Evolutionary conservation across 2,797 vertebrate genomes (phyloP).

Genomic region (Graptemys geographica): DNA sequence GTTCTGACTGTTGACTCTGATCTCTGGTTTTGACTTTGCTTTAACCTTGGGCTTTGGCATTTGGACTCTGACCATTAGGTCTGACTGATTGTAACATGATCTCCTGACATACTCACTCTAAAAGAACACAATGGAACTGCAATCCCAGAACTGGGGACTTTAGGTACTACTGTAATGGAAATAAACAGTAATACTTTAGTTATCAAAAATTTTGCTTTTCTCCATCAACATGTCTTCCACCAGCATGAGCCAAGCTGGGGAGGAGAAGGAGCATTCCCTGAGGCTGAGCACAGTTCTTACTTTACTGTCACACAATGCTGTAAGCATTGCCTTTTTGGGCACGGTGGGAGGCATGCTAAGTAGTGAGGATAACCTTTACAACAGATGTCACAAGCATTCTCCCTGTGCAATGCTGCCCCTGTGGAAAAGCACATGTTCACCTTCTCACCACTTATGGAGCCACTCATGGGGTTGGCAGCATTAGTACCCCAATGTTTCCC

Average conservation of each 20-base stretch:
- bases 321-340: fast-evolving
- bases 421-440: neutral
- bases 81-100: no score
- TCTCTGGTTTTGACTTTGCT: no score
- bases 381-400: no score
- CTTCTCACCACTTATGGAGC: neutral
- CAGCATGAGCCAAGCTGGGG: neutral
- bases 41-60: no score
- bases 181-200: neutral
- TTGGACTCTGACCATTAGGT: no score
- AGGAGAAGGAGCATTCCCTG: neutral
- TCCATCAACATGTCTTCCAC: neutral
- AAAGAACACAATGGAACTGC: neutral
- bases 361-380: neutral
- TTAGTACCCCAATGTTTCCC: neutral
- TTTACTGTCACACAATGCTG: no score
- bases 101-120: no score
- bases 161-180: neutral
- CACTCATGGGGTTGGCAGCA: neutral
- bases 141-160: neutral
- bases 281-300: neutral
- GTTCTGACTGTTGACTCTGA: no score
- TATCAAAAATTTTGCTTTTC: neutral
- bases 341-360: neutral
- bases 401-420: neutral